A percentile compares a stretch with the other conserved stretches of the same genome.
These are phyloP conservation scores for Thera obeliscata DNA, from an alignment of 2,888 invertebrate species.

Conservation along the genomic window DNA sequence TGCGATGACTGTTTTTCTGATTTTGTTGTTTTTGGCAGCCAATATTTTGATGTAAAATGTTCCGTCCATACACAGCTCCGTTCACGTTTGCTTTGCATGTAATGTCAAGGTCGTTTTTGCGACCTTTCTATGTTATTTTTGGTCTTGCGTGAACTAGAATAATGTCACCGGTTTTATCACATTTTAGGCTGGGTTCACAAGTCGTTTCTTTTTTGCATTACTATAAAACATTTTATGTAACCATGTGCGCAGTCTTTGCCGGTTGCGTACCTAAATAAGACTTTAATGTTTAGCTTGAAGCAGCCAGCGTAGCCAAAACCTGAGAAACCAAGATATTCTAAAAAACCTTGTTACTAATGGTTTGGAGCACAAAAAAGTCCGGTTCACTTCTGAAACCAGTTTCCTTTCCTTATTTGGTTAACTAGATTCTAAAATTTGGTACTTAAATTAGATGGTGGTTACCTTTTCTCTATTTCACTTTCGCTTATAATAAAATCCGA, in stretches of 20 bases:
- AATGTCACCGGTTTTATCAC: conserved; percentile 35
- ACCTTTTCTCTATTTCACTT: neutral
- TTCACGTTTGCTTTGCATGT: conserved; percentile 29
- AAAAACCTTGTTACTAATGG: neutral
- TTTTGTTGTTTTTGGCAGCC: conserved; percentile 23
- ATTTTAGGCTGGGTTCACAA: conserved; percentile 19
- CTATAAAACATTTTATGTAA: too few relatives aligned
- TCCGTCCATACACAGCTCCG: conserved; percentile 14
- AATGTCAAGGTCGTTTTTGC: conserved; percentile 39
- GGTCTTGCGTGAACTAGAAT: conserved; percentile 34
- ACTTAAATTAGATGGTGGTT: neutral
- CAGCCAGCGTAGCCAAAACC: neutral
- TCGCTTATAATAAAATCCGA: neutral
- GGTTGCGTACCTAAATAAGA: neutral
- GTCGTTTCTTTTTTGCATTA: neutral
- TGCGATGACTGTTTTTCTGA: conserved; percentile 23
- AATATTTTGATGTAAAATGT: conserved; percentile 20
- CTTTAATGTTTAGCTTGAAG: neutral
- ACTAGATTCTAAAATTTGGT: neutral
- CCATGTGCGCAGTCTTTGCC: too few relatives aligned
- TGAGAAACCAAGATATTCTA: neutral
- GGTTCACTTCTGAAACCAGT: neutral
- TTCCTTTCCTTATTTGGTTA: neutral
- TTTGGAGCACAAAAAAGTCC: neutral
- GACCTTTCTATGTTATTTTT: conserved; percentile 36